phyloP scores from a whole-genome alignment of 2,797 vertebrate species.

The Myotis findleyi region DNA sequence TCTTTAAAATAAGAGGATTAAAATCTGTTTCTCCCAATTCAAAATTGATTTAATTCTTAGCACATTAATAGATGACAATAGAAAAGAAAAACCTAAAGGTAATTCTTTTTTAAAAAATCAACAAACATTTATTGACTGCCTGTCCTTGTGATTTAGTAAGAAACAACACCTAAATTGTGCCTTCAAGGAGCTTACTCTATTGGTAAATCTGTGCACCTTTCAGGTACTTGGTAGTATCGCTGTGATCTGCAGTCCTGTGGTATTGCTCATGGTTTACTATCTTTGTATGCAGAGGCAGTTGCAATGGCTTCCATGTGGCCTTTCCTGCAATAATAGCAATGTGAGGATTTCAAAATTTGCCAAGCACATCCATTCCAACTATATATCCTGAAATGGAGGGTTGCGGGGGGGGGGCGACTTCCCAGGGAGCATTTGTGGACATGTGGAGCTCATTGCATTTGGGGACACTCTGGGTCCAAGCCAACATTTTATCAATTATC shows the following conservation, averaged over 20 bases:
- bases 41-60: background rate
- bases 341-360: background rate
- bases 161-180: background rate
- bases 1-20: background rate
- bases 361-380: background rate
- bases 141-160: background rate
- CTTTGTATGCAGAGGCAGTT: background rate
- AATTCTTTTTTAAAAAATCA: constrained; percentile 25
- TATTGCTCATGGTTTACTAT: background rate
- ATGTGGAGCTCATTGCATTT: background rate
- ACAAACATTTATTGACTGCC: background rate
- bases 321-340: constrained; percentile 1
- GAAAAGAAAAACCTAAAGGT: background rate
- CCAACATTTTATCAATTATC: background rate
- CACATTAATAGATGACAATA: background rate
- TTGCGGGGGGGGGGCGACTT: background rate
- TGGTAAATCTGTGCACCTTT: background rate
- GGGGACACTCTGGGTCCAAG: background rate
- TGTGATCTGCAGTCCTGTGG: background rate
- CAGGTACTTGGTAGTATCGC: background rate
- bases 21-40: background rate
- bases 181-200: background rate
- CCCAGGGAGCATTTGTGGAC: background rate
- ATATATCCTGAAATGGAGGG: background rate
- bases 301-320: background rate